Conservation (phyloP, 2,888 invertebrate genomes). For the Xiphydria camelus region DNA sequence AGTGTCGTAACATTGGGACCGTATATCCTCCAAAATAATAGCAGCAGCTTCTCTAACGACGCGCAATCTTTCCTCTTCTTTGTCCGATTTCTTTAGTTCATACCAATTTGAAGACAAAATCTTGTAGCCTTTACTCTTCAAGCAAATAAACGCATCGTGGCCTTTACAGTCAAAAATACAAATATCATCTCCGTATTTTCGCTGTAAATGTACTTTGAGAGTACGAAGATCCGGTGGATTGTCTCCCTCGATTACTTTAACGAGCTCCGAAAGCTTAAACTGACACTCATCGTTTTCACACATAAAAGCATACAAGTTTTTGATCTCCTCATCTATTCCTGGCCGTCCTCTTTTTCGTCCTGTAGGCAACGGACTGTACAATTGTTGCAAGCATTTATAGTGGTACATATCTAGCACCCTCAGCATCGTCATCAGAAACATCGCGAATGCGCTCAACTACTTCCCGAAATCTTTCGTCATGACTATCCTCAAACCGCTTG, state of each 20-base stretch:
- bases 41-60: constrained; percentile 17
- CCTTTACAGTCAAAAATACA: constrained; percentile 11
- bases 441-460: constrained; percentile 6
- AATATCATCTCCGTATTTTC: constrained; percentile 25
- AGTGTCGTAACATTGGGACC: constrained; percentile 19
- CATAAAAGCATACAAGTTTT: constrained; percentile 9
- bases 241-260: constrained; percentile 15
- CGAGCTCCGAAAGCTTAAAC: constrained; percentile 17
- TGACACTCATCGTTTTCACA: constrained; percentile 18
- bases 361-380: no score
- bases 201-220: constrained; percentile 15
- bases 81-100: constrained; percentile 15
- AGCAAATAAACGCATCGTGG: constrained; percentile 18
- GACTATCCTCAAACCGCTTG: no score
- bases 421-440: constrained; percentile 9
- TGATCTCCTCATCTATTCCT: constrained; percentile 8
- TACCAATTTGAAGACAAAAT: constrained; percentile 21
- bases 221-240: constrained; percentile 12
- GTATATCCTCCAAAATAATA: constrained; percentile 23
- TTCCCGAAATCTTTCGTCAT: no score
- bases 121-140: constrained; percentile 21
- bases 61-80: constrained; percentile 17
- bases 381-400: no score
- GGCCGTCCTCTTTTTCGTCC: constrained; percentile 10
- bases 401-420: constrained; percentile 15